These are phyloP conservation scores for Kuschelorhynchus macadamiae DNA, from an alignment of 2,888 invertebrate species.

Conservation along the genomic window DNA sequence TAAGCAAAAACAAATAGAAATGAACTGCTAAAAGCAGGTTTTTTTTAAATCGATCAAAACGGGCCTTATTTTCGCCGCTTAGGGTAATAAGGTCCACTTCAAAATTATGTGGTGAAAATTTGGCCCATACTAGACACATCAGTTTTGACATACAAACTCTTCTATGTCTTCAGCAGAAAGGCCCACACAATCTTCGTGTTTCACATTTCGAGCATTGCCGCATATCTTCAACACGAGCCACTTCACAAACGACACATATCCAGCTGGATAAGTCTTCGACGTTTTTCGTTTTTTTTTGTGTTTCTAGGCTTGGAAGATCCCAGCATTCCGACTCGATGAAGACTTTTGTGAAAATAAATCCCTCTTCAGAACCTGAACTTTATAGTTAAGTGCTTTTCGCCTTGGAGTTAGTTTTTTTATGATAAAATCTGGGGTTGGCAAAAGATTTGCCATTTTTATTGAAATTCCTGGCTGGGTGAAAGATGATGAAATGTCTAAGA, in stretches of 20 bases:
- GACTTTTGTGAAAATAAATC: neutral
- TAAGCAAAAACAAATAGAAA: no score
- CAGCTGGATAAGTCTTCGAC: neutral
- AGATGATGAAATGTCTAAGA: no score
- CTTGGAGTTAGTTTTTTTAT: neutral
- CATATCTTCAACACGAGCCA: slow-evolving; percentile 1
- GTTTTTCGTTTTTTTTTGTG: no score
- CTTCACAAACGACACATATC: neutral
- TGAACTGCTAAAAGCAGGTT: no score
- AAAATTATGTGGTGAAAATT: no score
- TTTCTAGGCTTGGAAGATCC: no score
- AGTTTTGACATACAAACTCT: neutral
- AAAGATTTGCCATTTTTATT: no score
- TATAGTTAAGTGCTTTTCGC: neutral
- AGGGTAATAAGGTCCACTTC: no score
- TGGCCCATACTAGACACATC: neutral
- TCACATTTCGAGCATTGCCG: neutral
- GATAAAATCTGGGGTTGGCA: neutral
- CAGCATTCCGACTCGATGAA: no score
- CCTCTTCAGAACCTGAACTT: neutral
- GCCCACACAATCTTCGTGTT: neutral
- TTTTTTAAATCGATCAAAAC: no score
- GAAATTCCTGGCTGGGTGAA: no score
- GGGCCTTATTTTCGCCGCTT: no score
- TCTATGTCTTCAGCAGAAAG: neutral